These are phyloP conservation scores for Drosophila anomalipes DNA, from an alignment of 2,888 invertebrate species.

Conservation along the genomic window DNA sequence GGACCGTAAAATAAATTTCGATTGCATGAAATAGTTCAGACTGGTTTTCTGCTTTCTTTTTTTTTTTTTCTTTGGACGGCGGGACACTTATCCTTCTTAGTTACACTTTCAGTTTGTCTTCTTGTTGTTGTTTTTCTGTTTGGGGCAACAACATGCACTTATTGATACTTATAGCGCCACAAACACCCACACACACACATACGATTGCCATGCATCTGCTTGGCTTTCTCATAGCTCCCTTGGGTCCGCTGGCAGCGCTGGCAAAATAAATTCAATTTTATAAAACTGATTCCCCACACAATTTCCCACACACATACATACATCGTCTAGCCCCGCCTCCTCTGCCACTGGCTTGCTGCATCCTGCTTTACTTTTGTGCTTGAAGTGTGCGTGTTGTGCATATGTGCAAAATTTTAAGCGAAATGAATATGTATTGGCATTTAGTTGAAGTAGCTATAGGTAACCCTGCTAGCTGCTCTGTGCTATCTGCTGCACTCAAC, in stretches of 20 bases:
- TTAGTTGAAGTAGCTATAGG: constrained; percentile 73
- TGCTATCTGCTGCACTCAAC: constrained; percentile 19
- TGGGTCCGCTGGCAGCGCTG: constrained; percentile 63
- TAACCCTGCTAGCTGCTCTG: constrained; percentile 22
- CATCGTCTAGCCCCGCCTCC: neutral
- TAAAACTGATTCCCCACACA: constrained; percentile 80
- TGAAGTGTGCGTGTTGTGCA: constrained; percentile 64
- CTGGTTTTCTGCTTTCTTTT: neutral
- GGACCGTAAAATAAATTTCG: constrained; percentile 66
- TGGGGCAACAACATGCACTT: constrained; percentile 67
- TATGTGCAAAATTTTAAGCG: constrained; percentile 76
- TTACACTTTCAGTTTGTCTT: constrained; percentile 69
- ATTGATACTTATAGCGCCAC: constrained; percentile 78
- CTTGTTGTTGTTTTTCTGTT: constrained; percentile 37
- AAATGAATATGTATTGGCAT: constrained; percentile 80
- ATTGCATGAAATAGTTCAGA: constrained; percentile 45
- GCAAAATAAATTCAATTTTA: constrained; percentile 80
- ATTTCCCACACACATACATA: constrained; percentile 58
- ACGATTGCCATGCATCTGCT: constrained; percentile 33
- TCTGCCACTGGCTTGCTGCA: constrained; percentile 13
- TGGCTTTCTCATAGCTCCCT: constrained; percentile 63
- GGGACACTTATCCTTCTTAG: constrained; percentile 77
- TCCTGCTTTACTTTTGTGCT: constrained; percentile 7
- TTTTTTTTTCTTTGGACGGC: neutral
- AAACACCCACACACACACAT: constrained; percentile 31